Evolutionary conservation across 2,888 invertebrate species (phyloP).

Genomic region (Ptychoptera contaminata): DNA sequence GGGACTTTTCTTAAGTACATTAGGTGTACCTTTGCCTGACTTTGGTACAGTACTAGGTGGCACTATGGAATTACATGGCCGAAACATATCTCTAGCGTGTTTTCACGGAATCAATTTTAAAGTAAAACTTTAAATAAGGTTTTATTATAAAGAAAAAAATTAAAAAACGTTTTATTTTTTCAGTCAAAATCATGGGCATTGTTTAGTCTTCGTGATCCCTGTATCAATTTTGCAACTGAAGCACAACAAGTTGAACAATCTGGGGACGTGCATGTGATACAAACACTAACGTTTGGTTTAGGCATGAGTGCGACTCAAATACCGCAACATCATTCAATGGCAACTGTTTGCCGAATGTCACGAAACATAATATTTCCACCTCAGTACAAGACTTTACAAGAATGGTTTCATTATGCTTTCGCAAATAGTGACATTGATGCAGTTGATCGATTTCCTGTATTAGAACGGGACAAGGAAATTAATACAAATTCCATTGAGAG

Average conservation of each 20-base stretch:
- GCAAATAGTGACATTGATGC: slow-evolving; percentile 89
- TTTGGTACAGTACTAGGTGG: slow-evolving; percentile 71
- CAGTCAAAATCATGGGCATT: slow-evolving; percentile 85
- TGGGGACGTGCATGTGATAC: slow-evolving; percentile 68
- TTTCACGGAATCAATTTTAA: slow-evolving; percentile 97
- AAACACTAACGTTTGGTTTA: slow-evolving; percentile 77
- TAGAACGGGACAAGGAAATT: slow-evolving; percentile 58
- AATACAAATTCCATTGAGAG: slow-evolving; percentile 40
- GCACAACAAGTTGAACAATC: slow-evolving; percentile 70
- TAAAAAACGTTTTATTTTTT: not conserved
- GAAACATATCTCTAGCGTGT: slow-evolving; percentile 86
- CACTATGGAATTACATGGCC: slow-evolving; percentile 75
- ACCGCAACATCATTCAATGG: slow-evolving; percentile 75
- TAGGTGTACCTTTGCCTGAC: slow-evolving; percentile 49
- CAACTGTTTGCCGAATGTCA: slow-evolving; percentile 83
- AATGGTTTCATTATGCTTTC: slow-evolving; percentile 96
- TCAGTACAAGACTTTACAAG: slow-evolving; percentile 82
- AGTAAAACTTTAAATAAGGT: slow-evolving; percentile 8
- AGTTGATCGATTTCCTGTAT: slow-evolving; percentile 83
- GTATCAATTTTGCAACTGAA: slow-evolving; percentile 83
- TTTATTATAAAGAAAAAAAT: not conserved
- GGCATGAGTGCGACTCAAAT: slow-evolving; percentile 50
- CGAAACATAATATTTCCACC: slow-evolving; percentile 87
- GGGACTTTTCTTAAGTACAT: slow-evolving; percentile 60
- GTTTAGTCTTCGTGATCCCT: slow-evolving; percentile 84